Base-by-base conservation (phyloP, 37 sponge, comb jelly and placozoan genomes). In the Ephydatia muelleri region DNA sequence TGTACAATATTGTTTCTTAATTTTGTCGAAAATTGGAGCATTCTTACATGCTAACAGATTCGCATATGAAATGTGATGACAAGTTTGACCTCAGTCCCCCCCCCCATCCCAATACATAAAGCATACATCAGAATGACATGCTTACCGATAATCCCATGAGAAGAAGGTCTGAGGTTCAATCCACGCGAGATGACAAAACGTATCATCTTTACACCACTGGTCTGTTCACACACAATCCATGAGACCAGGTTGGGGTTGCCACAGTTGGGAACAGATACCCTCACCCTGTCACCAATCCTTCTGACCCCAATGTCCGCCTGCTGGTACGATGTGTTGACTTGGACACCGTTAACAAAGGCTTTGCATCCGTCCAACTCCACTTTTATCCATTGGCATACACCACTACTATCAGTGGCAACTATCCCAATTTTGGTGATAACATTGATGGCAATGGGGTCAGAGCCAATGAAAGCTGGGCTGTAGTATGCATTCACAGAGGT, bases 61-160 rank as follows among this genome's bases (percentile, higher is more conserved):
- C n/a, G n/a, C n/a, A n/a, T n/a, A n/a, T n/a, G n/a, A n/a, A n/a
- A n/a, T n/a, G n/a, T n/a, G n/a, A n/a, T n/a, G n/a, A n/a, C n/a
- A n/a, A n/a, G n/a, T n/a, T n/a, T n/a, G n/a, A n/a, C n/a, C n/a
- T n/a, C 47, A 43, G 6, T 43, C 47, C 47, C 47, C 47, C 4
- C 47, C 47, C 8, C 57, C 57, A 57, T n/a, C n/a, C n/a, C n/a
- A n/a, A n/a, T n/a, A n/a, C n/a, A n/a, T n/a, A n/a, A n/a, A n/a
- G n/a, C n/a, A n/a, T n/a, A n/a, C 6, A 13, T 57, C 57, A 1
- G 21, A 71, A 26, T 14, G 14, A 19, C 30, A 6, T 21, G 13
- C 82, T 73, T 73, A 89, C 90, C 90, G 8, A 85, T 37, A 4
- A 89, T 68, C 8, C 90, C 90, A 38, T 89, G 90, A 3, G 90